Conservation (phyloP, 1,140 invertebrate genomes). For the Scaptomyza hsui region DNA sequence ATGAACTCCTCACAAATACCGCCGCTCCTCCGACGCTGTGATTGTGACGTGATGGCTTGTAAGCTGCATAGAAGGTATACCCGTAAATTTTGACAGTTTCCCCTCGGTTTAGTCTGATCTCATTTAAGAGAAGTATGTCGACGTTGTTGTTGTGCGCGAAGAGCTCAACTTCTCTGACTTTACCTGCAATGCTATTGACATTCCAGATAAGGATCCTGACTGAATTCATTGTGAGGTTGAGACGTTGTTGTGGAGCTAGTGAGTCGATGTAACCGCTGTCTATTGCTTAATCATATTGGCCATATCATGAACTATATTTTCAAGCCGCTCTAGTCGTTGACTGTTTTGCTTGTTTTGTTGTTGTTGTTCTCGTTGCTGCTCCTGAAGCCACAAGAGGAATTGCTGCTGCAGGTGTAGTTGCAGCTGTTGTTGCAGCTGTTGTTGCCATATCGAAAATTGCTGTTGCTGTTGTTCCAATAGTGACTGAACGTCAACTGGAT, state of each 20-base stretch:
- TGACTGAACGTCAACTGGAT: background rate
- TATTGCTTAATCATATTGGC: constrained; percentile 4
- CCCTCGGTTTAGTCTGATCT: constrained; percentile 22
- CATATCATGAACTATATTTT: constrained; percentile 23
- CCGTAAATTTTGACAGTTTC: constrained; percentile 20
- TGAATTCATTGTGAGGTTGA: constrained; percentile 5
- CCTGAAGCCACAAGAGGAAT: background rate
- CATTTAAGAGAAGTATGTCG: constrained; percentile 32
- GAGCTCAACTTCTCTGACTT: constrained; percentile 30
- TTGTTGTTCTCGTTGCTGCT: constrained; percentile 23
- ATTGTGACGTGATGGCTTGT: constrained; percentile 17
- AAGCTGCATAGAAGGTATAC: constrained; percentile 24
- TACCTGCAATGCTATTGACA: background rate
- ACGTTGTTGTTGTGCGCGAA: constrained; percentile 28
- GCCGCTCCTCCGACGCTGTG: constrained; percentile 20
- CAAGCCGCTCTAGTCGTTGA: constrained; percentile 15
- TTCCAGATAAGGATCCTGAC: constrained; percentile 37
- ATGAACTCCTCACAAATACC: constrained; percentile 20
- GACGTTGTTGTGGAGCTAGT: constrained; percentile 4
- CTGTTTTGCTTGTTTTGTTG: constrained; percentile 26
- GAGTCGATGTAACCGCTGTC: background rate
- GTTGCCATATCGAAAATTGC: constrained; percentile 7
- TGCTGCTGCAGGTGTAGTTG: constrained; percentile 24
- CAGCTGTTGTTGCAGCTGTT: too few species aligned
- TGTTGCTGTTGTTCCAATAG: constrained; percentile 17